phyloP scores from a whole-genome alignment of 2,113 vertebrate genomes.

The Melospiza melodia region DNA sequence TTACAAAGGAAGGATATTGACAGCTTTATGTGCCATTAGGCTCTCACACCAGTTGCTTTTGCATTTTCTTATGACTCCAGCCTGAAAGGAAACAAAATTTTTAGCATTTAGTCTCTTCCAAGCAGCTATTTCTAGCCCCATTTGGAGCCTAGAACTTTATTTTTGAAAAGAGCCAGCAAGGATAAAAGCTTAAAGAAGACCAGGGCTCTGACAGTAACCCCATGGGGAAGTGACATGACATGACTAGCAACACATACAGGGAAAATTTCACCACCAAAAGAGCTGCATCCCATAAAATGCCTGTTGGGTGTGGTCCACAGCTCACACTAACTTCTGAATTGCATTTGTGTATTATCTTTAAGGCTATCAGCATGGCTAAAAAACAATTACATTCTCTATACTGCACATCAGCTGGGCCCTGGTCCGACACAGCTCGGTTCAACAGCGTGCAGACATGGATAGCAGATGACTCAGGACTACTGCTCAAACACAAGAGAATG shows the following conservation, averaged over 20 bases:
- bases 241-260: neutral
- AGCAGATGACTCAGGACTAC: neutral
- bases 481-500: neutral
- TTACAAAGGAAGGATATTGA: neutral
- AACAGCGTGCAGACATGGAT: accelerated
- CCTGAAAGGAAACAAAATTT: neutral
- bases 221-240: neutral
- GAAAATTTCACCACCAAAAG: neutral
- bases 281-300: neutral
- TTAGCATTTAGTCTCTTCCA: neutral
- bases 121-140: neutral
- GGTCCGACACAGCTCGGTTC: neutral
- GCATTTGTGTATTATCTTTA: neutral
- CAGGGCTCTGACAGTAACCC: neutral
- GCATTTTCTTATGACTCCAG: neutral
- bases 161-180: neutral
- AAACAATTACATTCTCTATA: neutral
- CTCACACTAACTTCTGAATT: neutral
- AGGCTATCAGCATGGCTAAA: neutral
- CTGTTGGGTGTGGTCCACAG: neutral
- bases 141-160: neutral
- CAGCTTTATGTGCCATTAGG: neutral
- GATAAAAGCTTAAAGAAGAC: neutral
- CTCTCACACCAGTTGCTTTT: neutral
- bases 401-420: neutral